A percentile compares a stretch with the other conserved stretches of the same genome.
Conservation (phyloP, 2,888 invertebrate genomes). For the Camponotus fellah region DNA sequence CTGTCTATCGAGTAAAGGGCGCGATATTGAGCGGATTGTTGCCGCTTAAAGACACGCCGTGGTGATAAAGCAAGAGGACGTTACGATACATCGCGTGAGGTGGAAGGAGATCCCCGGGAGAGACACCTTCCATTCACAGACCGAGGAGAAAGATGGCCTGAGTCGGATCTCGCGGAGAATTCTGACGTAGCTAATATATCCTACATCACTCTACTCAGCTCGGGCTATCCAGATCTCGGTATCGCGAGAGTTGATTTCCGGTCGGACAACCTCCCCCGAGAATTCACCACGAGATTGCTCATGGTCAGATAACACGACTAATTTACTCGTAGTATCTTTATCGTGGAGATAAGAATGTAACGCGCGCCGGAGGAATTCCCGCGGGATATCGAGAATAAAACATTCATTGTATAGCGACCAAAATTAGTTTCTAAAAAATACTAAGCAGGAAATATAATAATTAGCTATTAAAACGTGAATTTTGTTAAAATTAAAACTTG, state of each 20-base stretch:
- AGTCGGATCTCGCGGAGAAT: constrained; percentile 52
- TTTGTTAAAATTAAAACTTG: background rate
- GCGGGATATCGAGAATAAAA: background rate
- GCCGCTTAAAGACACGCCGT: constrained; percentile 35
- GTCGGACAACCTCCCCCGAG: constrained; percentile 66
- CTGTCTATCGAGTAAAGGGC: constrained; percentile 28
- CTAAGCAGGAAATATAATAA: background rate
- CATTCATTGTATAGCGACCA: background rate
- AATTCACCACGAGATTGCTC: constrained; percentile 69
- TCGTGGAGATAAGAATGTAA: constrained; percentile 47
- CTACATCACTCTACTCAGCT: constrained; percentile 70
- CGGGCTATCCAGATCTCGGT: constrained; percentile 67
- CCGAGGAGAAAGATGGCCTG: constrained; percentile 55
- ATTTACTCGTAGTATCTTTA: constrained; percentile 60
- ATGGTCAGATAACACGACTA: constrained; percentile 63
- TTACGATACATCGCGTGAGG: constrained; percentile 72
- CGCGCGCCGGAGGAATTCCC: constrained; percentile 28
- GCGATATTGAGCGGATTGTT: constrained; percentile 52
- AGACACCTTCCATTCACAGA: constrained; percentile 71
- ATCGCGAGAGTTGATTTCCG: constrained; percentile 69
- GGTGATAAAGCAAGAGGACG: constrained; percentile 42
- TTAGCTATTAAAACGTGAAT: background rate
- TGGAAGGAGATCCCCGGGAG: constrained; percentile 69
- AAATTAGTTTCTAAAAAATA: constrained; percentile 16
- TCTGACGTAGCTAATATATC: constrained; percentile 76